A percentile compares a stretch with the other conserved stretches of the same genome.
Evolutionary conservation across 23 tunicate genomes (phyloP).

Genomic region (Trididemnum miniatum): DNA sequence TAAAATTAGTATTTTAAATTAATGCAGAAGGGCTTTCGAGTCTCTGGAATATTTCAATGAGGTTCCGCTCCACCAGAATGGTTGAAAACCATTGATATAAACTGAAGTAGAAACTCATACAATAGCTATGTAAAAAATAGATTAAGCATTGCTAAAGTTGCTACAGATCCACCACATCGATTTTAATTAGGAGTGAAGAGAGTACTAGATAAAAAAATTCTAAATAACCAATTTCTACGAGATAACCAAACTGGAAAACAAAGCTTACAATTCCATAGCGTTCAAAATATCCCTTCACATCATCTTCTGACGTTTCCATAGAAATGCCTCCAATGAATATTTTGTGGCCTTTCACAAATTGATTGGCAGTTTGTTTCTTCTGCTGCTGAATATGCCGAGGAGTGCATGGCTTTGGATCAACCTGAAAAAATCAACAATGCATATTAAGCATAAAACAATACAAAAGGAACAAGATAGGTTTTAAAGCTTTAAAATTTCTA

Average conservation of each 20-base stretch:
- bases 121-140: background rate
- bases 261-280: constrained; percentile 49
- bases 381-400: constrained; percentile 69
- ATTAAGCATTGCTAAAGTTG: background rate
- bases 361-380: constrained; percentile 45
- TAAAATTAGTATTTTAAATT: too few relatives aligned
- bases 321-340: constrained; percentile 90
- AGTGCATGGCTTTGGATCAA: constrained; percentile 97
- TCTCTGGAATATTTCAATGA: too few relatives aligned
- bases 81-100: too few relatives aligned
- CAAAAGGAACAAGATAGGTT: too few relatives aligned
- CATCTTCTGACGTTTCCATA: constrained; percentile 73
- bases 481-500: too few relatives aligned
- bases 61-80: too few relatives aligned
- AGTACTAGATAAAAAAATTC: too few relatives aligned
- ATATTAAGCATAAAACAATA: too few relatives aligned
- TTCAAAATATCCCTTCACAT: constrained; percentile 68
- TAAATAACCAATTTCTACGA: background rate
- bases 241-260: background rate
- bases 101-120: too few relatives aligned
- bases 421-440: constrained; percentile 39
- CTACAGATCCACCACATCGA: too few relatives aligned
- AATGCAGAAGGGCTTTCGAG: too few relatives aligned
- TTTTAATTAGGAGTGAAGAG: too few relatives aligned
- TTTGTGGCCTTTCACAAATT: constrained; percentile 59